A percentile compares a stretch with the other conserved stretches of the same genome.
Conservation (phyloP, 2,113 vertebrate genomes). For the Gymnocephalus cernua region DNA sequence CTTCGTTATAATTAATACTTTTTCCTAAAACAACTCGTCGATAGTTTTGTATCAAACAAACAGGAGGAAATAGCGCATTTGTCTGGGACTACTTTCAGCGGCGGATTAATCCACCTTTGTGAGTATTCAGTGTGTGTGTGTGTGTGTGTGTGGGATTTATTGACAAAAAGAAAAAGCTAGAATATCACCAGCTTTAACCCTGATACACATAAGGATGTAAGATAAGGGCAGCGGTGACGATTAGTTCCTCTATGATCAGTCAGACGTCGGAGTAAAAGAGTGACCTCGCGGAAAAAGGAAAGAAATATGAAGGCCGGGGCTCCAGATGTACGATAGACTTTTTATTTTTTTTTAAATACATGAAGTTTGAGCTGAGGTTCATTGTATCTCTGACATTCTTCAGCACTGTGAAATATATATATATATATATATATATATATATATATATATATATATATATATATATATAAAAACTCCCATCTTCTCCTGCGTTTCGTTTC, state of each 20-base stretch:
- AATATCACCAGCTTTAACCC: not conserved
- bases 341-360: not conserved
- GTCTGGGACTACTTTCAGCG: not conserved
- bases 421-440: not conserved
- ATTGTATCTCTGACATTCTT: conserved; percentile 42
- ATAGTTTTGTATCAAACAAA: too few relatives aligned
- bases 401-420: conserved; percentile 64
- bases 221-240: conserved; percentile 5
- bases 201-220: not conserved
- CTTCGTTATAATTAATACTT: too few relatives aligned
- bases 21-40: too few relatives aligned
- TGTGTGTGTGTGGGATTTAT: not conserved
- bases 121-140: too few relatives aligned
- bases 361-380: conserved; percentile 39
- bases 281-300: not conserved
- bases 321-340: conserved; percentile 12
- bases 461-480: conserved; percentile 2
- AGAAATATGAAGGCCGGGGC: not conserved
- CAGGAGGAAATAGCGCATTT: too few relatives aligned
- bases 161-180: not conserved
- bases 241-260: not conserved
- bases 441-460: not conserved
- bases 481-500: conserved; percentile 11
- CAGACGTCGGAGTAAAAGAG: not conserved
- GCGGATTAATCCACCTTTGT: not conserved